Base-by-base conservation (phyloP, 1,140 invertebrate species). In the Oppia nitens region DNA sequence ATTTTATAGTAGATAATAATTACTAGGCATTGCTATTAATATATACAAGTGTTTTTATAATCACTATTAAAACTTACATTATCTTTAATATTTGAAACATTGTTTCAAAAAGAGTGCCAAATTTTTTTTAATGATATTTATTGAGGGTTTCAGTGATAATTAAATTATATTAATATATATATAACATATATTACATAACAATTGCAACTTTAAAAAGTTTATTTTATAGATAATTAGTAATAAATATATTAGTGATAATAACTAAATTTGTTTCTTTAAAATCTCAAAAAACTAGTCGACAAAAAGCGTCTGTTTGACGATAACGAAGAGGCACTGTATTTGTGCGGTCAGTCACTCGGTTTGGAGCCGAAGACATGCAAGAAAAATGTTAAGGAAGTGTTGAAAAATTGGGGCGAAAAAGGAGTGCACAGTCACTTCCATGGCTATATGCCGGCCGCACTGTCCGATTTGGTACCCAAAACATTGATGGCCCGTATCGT, bases 271-370 rank as follows among this genome's bases (percentile, higher is more conserved):
- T 55, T 25, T n/a, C 17, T 59, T 54, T 52, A 21, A 53, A 17
- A 70, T 65, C 32, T 66, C 66, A n/a, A 66, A 70, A 55, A 53
- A 66, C 23, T 50, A 73, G 73, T 68, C 60, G 71, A 74, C 56
- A 54, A 60, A 28, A 64, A 54, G 26, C 26, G 68, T n/a, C 68
- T 72, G 2, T 62, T 73, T 14, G 49, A 63, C 23, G 51, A 29
- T 25, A 69, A 75, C 4, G 74, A 76, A 28, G 76, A 77, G 20
- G 73, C 73, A 66, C 68, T 79, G 11, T 79, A 79, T 66, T 69
- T 79, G 28, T 76, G 74, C 63, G 77, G 77, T 0, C 76, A 78
- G 67, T 78, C 77, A 3, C 67, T 79, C 1, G 77, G 77, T 6
- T 67, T 79, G 9, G 74, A 75, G 65, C 75, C 77, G 17, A 73